These are phyloP conservation scores for Chrysopilus asiliformis DNA, from an alignment of 2,888 invertebrate genomes.

Conservation along the genomic window DNA sequence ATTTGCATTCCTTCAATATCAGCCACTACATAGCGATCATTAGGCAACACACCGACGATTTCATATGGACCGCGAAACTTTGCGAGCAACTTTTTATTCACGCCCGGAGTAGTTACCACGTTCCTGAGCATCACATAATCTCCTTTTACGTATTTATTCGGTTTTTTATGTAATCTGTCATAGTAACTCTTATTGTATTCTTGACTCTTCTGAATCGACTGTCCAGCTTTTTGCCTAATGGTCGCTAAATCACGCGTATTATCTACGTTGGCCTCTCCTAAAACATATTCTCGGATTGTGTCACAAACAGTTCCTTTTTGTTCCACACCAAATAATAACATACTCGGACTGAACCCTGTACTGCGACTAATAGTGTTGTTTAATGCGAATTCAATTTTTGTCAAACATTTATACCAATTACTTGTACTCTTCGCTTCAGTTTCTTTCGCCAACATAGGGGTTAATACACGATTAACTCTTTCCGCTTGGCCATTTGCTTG, in stretches of 20 bases:
- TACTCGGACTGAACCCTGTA: neutral
- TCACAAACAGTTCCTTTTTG: conserved; percentile 3
- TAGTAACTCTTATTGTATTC: conserved; percentile 7
- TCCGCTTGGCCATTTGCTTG: conserved; percentile 5
- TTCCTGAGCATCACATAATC: conserved; percentile 18
- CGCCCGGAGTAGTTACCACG: conserved; percentile 14
- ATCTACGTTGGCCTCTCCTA: no score
- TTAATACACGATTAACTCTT: neutral
- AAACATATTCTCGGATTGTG: neutral
- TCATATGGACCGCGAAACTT: conserved; percentile 19
- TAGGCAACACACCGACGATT: conserved; percentile 15
- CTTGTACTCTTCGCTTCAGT: neutral
- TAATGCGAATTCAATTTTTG: conserved; percentile 1
- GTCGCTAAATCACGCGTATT: conserved; percentile 13
- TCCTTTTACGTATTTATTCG: conserved; percentile 9
- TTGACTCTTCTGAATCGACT: conserved; percentile 16
- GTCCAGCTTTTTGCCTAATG: conserved; percentile 8
- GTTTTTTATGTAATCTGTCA: conserved; percentile 1
- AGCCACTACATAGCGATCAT: conserved; percentile 17
- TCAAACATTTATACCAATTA: neutral
- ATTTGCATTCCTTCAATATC: conserved; percentile 15
- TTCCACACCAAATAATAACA: conserved; percentile 2
- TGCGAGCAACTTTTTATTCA: conserved; percentile 17
- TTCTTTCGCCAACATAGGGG: conserved; percentile 3
- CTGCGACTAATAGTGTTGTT: conserved; percentile 1